Evolutionary conservation across 2,113 vertebrate species (phyloP), one percentile per base, ranked within the genome.

Genomic region (Macaca mulatta): DNA sequence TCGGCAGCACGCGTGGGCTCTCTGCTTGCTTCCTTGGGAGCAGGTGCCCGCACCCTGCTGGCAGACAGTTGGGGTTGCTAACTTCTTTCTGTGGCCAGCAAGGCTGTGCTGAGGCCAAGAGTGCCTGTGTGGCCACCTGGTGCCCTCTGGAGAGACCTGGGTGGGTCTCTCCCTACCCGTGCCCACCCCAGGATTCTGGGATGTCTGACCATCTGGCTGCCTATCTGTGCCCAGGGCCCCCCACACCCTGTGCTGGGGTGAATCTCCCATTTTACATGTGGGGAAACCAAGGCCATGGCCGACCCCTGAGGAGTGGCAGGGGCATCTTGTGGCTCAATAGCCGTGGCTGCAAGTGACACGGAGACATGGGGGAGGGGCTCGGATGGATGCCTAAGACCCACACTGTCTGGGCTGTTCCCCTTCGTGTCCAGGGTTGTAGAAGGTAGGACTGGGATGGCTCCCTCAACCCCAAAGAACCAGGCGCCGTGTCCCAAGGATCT

Each of bases 361-460:
- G 48, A 48, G 80, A 27, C 9, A 8, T 14, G 11, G 3, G 0
- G 10, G 25, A 43, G 13, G 11, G 55, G 5, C 6, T 17, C 12
- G 6, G 82, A 55, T 1, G 3, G 32, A 13, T 5, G 30, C 80
- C n/a, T 8, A 35, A 88, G 82, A 22, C 22, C 25, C 50, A 11
- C 3, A 3, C 2, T 30, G 64, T 6, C 50, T 23, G 1, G 1
- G 0, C 32, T 9, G 9, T 10, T 30, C 38, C 32, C 8, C 64
- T 57, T 77, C 52, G 9, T 2, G 6, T 30, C 55, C 1, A 0
- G 18, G 72, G 20, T 45, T 27, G 7, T 61, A 43, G 43, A 10
- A 35, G 35, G 45, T 50, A 61, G 82, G 59, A 72, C 22, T 57
- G 8, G 14, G 12, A 45, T 5, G 4, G 23, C 64, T 43, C n/a